These are phyloP conservation scores for Cottoperca gobio DNA, from an alignment of 2,797 vertebrate genomes.

Conservation along the genomic window DNA sequence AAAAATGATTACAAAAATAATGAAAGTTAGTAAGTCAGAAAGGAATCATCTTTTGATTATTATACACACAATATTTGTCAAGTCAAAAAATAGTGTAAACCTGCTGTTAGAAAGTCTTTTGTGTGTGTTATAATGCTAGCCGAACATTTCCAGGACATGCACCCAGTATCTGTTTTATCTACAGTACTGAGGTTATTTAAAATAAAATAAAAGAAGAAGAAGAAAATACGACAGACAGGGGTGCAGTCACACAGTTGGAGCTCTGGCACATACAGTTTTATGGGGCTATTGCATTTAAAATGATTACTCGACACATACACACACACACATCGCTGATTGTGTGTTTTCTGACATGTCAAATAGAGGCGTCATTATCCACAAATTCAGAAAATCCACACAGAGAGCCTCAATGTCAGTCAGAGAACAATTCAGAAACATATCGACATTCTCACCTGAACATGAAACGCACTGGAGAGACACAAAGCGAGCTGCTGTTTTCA, in stretches of 20 bases:
- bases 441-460: conserved; percentile 31
- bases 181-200: conserved; percentile 46
- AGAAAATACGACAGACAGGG: conserved; percentile 27
- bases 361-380: conserved; percentile 6
- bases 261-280: conserved; percentile 31
- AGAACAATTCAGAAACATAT: conserved; percentile 14
- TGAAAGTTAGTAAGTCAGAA: conserved; percentile 73
- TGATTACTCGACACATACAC: conserved; percentile 11
- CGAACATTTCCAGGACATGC: conserved; percentile 51
- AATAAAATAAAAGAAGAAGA: too few species aligned
- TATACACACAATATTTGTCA: conserved; percentile 70
- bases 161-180: conserved; percentile 44
- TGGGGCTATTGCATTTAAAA: conserved; percentile 47
- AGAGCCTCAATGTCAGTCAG: conserved; percentile 19
- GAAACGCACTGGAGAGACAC: conserved; percentile 27
- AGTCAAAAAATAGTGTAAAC: conserved; percentile 72
- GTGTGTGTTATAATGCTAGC: conserved; percentile 42
- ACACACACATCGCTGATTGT: background rate
- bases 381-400: conserved; percentile 2
- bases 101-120: conserved; percentile 59
- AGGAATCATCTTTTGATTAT: conserved; percentile 62
- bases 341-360: background rate
- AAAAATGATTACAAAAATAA: conserved; percentile 74
- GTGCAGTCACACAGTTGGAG: conserved; percentile 33
- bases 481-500: conserved; percentile 43